Evolutionary conservation across 2,888 invertebrate species (phyloP).

Genomic region (Xylota segnis): DNA sequence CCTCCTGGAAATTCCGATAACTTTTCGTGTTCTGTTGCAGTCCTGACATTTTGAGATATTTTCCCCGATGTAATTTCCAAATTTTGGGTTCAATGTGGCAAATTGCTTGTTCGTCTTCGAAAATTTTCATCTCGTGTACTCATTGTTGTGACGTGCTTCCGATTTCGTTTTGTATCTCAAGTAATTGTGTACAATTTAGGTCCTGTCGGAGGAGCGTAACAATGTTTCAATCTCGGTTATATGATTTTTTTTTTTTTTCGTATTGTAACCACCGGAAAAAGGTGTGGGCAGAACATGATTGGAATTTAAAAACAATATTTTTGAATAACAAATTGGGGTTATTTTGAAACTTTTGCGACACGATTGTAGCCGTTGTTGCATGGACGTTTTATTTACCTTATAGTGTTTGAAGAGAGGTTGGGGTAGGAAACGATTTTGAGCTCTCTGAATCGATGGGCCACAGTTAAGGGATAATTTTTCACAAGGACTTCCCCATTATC

Average conservation of each 20-base stretch:
- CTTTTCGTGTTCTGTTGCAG: constrained; percentile 37
- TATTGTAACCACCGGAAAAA: constrained; percentile 43
- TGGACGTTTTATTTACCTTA: too few relatives aligned
- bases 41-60: constrained; percentile 40
- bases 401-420: too few relatives aligned
- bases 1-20: constrained; percentile 53
- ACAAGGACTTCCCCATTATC: too few relatives aligned
- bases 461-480: too few relatives aligned
- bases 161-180: constrained; percentile 26
- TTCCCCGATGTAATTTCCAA: constrained; percentile 53
- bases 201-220: constrained; percentile 18
- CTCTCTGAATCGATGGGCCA: too few relatives aligned
- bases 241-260: constrained; percentile 18
- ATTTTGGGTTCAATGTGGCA: constrained; percentile 65
- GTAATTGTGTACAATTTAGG: constrained; percentile 61
- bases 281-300: constrained; percentile 51
- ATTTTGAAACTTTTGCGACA: background rate
- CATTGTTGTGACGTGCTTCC: constrained; percentile 51
- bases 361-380: too few relatives aligned
- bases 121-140: constrained; percentile 30
- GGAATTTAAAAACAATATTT: constrained; percentile 40
- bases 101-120: constrained; percentile 68
- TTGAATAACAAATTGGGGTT: constrained; percentile 11
- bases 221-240: constrained; percentile 51
- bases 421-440: too few relatives aligned